Percentiles rank a stretch among this genome's conserved stretches.
These are phyloP conservation scores for Bembecia ichneumoniformis DNA, from an alignment of 2,888 invertebrate genomes.

Conservation along the genomic window DNA sequence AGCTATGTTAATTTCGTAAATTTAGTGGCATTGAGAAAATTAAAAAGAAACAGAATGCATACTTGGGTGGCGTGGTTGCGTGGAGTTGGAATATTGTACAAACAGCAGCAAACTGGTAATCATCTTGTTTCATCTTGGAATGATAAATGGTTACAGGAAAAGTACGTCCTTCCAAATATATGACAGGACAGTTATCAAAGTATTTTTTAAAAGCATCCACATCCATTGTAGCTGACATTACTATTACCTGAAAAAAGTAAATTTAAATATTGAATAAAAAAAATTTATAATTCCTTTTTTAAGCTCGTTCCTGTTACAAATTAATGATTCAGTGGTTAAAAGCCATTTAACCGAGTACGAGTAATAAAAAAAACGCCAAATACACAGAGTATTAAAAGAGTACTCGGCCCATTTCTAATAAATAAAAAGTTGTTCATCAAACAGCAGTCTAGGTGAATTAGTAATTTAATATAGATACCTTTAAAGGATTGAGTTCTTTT, in stretches of 20 bases:
- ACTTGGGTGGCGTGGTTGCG: slow-evolving; percentile 84
- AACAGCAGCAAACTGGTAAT: slow-evolving; percentile 87
- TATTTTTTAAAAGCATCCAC: slow-evolving; percentile 93
- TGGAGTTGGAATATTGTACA: slow-evolving; percentile 93
- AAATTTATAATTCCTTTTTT: too few relatives aligned
- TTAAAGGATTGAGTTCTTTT: slow-evolving; percentile 74
- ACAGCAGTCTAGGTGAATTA: neutral
- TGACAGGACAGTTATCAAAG: slow-evolving; percentile 87
- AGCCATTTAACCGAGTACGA: too few relatives aligned
- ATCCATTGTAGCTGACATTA: slow-evolving; percentile 98
- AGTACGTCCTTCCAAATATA: slow-evolving; percentile 92
- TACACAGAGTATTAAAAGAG: too few relatives aligned
- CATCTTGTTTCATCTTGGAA: slow-evolving; percentile 79
- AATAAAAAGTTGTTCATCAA: too few relatives aligned
- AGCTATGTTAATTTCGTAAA: too few relatives aligned
- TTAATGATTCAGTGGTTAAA: too few relatives aligned
- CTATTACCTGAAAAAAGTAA: slow-evolving; percentile 74
- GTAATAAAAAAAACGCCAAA: too few relatives aligned
- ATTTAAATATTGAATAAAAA: too few relatives aligned
- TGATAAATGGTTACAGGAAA: slow-evolving; percentile 85
- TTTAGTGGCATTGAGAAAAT: neutral
- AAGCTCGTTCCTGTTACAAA: too few relatives aligned
- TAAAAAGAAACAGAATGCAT: neutral
- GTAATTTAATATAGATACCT: slow-evolving; percentile 56
- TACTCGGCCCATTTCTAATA: too few relatives aligned